Conservation (phyloP, 2,888 invertebrate genomes). For the Lumbricus terrestris region DNA sequence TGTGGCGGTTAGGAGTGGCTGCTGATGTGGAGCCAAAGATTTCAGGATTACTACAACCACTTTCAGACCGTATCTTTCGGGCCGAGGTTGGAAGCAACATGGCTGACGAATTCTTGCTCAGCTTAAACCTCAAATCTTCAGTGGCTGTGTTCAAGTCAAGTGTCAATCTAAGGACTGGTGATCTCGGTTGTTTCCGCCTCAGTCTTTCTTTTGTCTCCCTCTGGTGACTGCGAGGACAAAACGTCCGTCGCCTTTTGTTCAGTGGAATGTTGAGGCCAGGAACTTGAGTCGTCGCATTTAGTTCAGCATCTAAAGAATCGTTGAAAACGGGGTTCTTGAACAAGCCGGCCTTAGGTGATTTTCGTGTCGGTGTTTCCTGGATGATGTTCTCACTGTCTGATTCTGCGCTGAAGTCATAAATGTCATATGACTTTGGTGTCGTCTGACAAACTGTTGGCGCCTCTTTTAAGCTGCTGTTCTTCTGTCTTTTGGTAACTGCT, state of each 20-base stretch:
- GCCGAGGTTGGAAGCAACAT: neutral
- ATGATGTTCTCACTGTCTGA: neutral
- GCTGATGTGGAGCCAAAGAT: constrained; percentile 3
- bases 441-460: neutral
- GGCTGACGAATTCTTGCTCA: neutral
- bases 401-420: constrained; percentile 6
- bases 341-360: neutral
- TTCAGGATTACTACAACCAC: neutral
- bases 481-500: neutral
- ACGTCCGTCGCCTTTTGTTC: neutral
- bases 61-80: neutral
- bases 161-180: neutral
- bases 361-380: neutral
- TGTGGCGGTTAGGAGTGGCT: neutral
- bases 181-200: neutral
- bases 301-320: neutral
- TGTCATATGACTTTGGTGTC: constrained; percentile 6
- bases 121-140: constrained; percentile 3
- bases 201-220: neutral
- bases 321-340: neutral
- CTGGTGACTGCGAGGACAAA: constrained; percentile 13
- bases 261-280: constrained; percentile 4
- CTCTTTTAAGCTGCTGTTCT: neutral
- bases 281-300: neutral
- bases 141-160: neutral